A percentile compares a stretch with the other conserved stretches of the same genome.
phyloP scores from a whole-genome alignment of 2,888 invertebrate genomes.

The Sphecodes monilicornis region DNA sequence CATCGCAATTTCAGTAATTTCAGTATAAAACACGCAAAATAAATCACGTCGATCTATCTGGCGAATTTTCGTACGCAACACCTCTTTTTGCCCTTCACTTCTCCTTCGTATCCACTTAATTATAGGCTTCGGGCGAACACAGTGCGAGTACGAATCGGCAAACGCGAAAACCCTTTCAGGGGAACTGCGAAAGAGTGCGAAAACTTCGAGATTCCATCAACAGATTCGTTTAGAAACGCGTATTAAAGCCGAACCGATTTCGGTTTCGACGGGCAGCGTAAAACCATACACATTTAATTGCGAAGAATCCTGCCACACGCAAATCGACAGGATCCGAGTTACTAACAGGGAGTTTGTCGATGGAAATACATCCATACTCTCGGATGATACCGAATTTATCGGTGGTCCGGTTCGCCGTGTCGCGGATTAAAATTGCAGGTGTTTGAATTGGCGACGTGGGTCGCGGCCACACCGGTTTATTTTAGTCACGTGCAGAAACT shows the following conservation, averaged over 20 bases:
- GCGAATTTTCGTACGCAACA: too few relatives aligned
- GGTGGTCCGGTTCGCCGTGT: background rate
- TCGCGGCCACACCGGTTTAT: background rate
- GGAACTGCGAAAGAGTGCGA: background rate
- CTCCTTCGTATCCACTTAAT: background rate
- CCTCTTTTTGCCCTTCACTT: too few relatives aligned
- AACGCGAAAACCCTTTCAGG: background rate
- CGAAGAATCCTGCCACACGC: background rate
- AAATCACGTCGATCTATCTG: too few relatives aligned
- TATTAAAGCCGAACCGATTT: background rate
- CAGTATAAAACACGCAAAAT: too few relatives aligned
- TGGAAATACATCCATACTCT: background rate
- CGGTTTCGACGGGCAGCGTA: background rate
- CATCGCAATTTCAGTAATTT: too few relatives aligned
- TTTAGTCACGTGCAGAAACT: constrained; percentile 10
- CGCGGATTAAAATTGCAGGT: constrained; percentile 8
- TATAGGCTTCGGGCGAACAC: background rate
- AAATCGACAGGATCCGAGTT: background rate
- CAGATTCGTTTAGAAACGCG: background rate
- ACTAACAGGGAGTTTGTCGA: background rate
- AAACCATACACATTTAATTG: background rate
- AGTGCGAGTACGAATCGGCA: too few relatives aligned
- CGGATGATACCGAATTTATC: constrained; percentile 11
- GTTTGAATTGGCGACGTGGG: background rate
- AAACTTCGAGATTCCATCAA: background rate